These are phyloP conservation scores for Palythoa heliodiscus DNA, from an alignment of 92 coral and sea anemone genomes.

Conservation along the genomic window DNA sequence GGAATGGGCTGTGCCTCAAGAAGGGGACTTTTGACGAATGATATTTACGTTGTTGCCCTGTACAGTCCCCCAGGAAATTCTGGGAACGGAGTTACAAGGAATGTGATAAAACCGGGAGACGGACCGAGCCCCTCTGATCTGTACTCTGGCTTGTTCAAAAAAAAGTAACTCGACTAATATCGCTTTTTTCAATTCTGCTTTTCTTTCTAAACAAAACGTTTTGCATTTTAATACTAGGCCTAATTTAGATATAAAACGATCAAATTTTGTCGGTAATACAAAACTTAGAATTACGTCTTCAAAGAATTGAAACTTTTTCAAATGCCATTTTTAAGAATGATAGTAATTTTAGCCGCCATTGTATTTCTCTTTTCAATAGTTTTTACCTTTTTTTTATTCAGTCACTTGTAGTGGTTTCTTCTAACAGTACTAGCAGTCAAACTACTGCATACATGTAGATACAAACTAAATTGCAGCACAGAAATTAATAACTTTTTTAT, in stretches of 20 bases:
- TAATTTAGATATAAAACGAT: neutral
- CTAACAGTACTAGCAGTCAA: no score
- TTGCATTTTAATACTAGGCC: neutral
- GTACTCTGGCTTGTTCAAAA: conserved; percentile 70
- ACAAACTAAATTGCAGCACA: no score
- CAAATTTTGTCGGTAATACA: neutral
- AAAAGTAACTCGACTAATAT: neutral
- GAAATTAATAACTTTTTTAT: no score
- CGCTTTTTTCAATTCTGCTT: neutral
- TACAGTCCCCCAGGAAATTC: conserved; percentile 94
- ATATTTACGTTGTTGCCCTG: conserved; percentile 90
- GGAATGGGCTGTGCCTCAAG: conserved; percentile 94
- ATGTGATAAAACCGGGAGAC: conserved; percentile 85
- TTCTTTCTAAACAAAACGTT: neutral
- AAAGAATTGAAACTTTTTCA: neutral
- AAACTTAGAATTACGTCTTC: no score
- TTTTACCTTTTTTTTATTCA: no score
- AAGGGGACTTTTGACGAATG: conserved; percentile 85
- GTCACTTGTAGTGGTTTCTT: no score
- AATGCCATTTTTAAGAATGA: neutral
- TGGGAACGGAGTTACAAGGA: conserved; percentile 66
- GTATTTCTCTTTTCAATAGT: no score
- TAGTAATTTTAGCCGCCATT: no score
- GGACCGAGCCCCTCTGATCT: conserved; percentile 59
- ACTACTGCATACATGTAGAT: no score